Conservation (phyloP, 2,113 vertebrate genomes). For the Rhea pennata region DNA sequence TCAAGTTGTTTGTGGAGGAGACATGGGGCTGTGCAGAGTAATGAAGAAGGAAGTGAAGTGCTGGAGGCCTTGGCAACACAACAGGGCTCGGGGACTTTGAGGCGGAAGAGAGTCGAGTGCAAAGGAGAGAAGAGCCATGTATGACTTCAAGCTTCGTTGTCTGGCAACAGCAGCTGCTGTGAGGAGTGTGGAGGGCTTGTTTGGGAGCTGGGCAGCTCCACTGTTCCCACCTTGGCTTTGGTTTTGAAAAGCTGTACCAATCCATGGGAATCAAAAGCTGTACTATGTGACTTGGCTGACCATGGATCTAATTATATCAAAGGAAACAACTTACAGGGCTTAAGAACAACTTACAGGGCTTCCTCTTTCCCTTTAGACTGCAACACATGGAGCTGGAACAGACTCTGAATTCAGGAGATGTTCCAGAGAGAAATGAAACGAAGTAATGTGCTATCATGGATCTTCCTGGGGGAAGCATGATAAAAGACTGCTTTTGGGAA, state of each 20-base stretch:
- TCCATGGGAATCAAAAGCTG: not conserved
- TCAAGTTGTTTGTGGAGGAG: not conserved
- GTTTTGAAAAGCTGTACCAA: not conserved
- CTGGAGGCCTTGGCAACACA: not conserved
- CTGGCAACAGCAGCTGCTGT: accelerated
- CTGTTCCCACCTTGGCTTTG: not conserved
- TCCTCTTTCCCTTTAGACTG: not conserved
- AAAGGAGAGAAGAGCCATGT: not conserved
- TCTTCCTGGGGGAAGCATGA: not conserved
- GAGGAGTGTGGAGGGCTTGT: not conserved
- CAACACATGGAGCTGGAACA: not conserved
- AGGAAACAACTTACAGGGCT: not conserved
- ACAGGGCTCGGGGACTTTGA: not conserved
- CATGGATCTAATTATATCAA: not conserved
- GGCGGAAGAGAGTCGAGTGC: not conserved
- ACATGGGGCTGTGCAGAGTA: not conserved
- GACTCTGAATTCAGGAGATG: not conserved
- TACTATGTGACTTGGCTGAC: not conserved
- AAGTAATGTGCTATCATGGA: not conserved
- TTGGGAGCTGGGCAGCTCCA: not conserved
- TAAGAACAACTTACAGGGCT: not conserved
- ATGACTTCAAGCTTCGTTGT: not conserved
- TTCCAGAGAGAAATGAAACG: not conserved
- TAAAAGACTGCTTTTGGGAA: not conserved
- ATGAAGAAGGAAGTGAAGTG: not conserved